A percentile compares a stretch with the other conserved stretches of the same genome.
Evolutionary conservation across 2,888 invertebrate species (phyloP).

Genomic region (Eutolmus rufibarbis): DNA sequence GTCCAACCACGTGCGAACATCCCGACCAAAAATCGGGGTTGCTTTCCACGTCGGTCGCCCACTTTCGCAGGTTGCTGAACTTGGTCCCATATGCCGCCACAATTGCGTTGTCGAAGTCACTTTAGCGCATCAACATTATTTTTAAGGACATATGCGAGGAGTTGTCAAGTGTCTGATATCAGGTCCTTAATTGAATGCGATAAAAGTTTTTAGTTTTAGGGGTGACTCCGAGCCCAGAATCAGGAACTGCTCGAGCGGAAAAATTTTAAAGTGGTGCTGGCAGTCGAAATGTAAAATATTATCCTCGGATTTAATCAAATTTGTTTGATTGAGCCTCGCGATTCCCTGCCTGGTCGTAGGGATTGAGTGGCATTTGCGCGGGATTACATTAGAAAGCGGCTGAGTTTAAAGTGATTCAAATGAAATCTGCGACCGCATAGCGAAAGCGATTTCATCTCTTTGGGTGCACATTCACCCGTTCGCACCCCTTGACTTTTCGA

Average conservation of each 20-base stretch:
- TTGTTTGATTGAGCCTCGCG: constrained; percentile 18
- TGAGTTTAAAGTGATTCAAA: not conserved
- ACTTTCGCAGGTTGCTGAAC: constrained; percentile 17
- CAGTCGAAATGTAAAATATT: constrained; percentile 31
- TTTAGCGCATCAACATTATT: constrained; percentile 31
- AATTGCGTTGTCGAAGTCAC: constrained; percentile 37
- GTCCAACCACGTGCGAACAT: constrained; percentile 31
- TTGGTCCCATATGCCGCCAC: constrained; percentile 16
- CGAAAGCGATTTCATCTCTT: constrained; percentile 4
- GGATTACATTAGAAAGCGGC: not conserved
- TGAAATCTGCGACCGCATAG: constrained; percentile 5
- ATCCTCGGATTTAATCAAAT: constrained; percentile 33
- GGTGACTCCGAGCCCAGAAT: not conserved
- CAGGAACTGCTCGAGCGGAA: constrained; percentile 1
- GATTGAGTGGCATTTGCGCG: constrained; percentile 8
- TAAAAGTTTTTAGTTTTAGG: constrained; percentile 4
- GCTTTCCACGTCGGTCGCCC: not conserved
- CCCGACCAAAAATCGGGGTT: not conserved
- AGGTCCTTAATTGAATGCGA: constrained; percentile 36
- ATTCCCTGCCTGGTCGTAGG: not conserved
- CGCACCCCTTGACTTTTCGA: constrained; percentile 2
- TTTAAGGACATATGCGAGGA: constrained; percentile 43
- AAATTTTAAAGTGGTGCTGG: constrained; percentile 32
- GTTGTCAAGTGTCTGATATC: constrained; percentile 40
- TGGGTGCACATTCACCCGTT: not conserved